A percentile compares a stretch with the other conserved stretches of the same genome.
Conservation (phyloP, 2,797 vertebrate genomes). For the Pampus argenteus region DNA sequence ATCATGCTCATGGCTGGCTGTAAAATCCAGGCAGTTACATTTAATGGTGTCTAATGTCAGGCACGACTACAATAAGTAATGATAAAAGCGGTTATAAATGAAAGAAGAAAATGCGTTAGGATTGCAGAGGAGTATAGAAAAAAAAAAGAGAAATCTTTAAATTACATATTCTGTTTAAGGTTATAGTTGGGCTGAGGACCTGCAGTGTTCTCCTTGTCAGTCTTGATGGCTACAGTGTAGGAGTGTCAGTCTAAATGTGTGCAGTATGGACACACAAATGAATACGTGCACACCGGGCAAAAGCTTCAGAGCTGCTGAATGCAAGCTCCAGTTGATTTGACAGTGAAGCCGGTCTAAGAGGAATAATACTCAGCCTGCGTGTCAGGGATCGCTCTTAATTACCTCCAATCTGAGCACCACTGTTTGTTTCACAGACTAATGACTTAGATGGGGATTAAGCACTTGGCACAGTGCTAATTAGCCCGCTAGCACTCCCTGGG, state of each 20-base stretch:
- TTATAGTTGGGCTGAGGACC: slow-evolving; percentile 3
- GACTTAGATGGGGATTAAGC: slow-evolving; percentile 74
- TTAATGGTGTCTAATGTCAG: slow-evolving; percentile 30
- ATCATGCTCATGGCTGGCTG: slow-evolving; percentile 10
- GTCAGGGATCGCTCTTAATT: slow-evolving; percentile 77
- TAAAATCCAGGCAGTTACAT: slow-evolving; percentile 25
- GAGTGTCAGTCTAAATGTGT: background rate
- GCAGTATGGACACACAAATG: background rate
- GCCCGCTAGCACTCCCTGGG: slow-evolving; percentile 57
- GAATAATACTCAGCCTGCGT: slow-evolving; percentile 55
- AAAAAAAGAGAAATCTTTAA: slow-evolving; percentile 8
- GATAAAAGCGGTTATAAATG: slow-evolving; percentile 3
- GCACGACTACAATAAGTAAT: background rate
- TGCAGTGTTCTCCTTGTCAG: background rate
- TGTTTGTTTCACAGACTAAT: slow-evolving; percentile 73
- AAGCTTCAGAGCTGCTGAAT: slow-evolving; percentile 8
- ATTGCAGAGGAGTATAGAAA: slow-evolving; percentile 14
- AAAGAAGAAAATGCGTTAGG: slow-evolving; percentile 5
- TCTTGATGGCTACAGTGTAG: background rate
- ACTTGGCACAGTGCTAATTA: slow-evolving; percentile 73
- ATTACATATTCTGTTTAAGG: background rate
- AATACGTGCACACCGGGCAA: background rate
- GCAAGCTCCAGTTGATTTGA: slow-evolving; percentile 33
- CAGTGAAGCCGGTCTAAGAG: slow-evolving; percentile 44
- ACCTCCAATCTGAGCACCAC: slow-evolving; percentile 64